phyloP scores from a whole-genome alignment of 2,113 vertebrate genomes.

The Suncus etruscus region DNA sequence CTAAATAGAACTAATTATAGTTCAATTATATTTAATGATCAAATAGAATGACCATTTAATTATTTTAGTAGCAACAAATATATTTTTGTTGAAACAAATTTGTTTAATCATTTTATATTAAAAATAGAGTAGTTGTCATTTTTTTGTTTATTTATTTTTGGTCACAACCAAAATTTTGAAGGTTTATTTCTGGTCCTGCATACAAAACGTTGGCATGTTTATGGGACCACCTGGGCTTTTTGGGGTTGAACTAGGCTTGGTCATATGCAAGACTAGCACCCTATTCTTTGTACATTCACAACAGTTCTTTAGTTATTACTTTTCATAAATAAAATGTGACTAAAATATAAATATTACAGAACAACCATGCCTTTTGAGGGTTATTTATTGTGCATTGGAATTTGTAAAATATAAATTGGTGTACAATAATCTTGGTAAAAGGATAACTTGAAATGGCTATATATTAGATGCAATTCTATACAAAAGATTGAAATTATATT shows the following conservation, averaged over 20 bases:
- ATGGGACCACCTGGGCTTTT: too few species aligned
- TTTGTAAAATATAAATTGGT: not conserved
- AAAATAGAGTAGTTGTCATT: not conserved
- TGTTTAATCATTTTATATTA: conserved; percentile 22
- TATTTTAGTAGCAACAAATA: conserved; percentile 71
- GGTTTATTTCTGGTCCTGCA: too few species aligned
- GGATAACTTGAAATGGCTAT: not conserved
- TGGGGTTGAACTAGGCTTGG: too few species aligned
- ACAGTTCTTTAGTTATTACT: not conserved
- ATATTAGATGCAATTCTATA: not conserved
- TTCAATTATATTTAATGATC: conserved; percentile 65
- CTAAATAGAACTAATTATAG: conserved; percentile 64
- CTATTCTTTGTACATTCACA: too few species aligned
- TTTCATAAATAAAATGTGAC: not conserved
- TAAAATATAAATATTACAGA: not conserved
- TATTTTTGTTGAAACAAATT: conserved; percentile 46
- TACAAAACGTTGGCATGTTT: too few species aligned
- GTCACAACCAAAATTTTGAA: too few species aligned
- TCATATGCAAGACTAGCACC: too few species aligned
- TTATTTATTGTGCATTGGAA: not conserved
- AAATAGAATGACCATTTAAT: conserved; percentile 70
- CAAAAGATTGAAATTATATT: not conserved
- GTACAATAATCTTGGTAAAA: not conserved
- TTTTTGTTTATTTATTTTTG: not conserved
- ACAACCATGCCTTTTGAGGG: not conserved